A percentile compares a stretch with the other conserved stretches of the same genome.
Evolutionary conservation across 2,888 invertebrate species (phyloP).

Genomic region (Yponomeuta plumbellus): DNA sequence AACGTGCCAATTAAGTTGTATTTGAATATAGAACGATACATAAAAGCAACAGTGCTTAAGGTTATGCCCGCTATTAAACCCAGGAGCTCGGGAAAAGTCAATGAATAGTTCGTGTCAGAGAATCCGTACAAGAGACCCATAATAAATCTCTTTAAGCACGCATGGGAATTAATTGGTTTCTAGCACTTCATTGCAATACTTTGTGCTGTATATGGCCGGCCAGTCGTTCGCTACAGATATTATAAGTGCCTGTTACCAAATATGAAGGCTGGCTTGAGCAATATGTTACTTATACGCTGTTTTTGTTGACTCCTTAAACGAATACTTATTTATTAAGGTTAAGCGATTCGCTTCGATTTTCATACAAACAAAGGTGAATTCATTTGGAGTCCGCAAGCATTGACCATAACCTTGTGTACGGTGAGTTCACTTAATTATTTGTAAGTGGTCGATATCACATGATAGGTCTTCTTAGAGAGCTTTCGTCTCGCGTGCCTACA

Average conservation of each 20-base stretch:
- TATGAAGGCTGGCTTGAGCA: background rate
- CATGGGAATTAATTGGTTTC: slow-evolving; percentile 56
- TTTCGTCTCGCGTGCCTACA: too few relatives aligned
- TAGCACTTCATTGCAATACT: slow-evolving; percentile 13
- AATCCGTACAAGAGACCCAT: slow-evolving; percentile 56
- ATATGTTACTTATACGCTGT: background rate
- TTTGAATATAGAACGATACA: background rate
- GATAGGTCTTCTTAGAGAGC: too few relatives aligned
- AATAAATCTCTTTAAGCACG: slow-evolving; percentile 65
- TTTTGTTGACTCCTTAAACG: background rate
- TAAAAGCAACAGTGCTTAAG: background rate
- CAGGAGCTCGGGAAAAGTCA: slow-evolving; percentile 21
- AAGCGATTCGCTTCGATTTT: too few relatives aligned
- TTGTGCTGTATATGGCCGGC: slow-evolving; percentile 2
- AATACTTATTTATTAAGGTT: too few relatives aligned
- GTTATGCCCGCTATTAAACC: slow-evolving; percentile 23
- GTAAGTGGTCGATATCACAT: too few relatives aligned
- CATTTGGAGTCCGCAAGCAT: too few relatives aligned
- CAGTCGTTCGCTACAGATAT: slow-evolving; percentile 11
- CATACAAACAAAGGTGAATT: too few relatives aligned
- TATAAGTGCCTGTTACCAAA: slow-evolving; percentile 1
- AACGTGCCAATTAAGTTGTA: background rate
- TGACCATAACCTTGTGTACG: background rate
- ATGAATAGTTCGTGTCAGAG: slow-evolving; percentile 34
- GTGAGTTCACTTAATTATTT: too few relatives aligned